These are phyloP conservation scores for Scatophagus argus DNA, from an alignment of 2,113 vertebrate species.

Conservation along the genomic window DNA sequence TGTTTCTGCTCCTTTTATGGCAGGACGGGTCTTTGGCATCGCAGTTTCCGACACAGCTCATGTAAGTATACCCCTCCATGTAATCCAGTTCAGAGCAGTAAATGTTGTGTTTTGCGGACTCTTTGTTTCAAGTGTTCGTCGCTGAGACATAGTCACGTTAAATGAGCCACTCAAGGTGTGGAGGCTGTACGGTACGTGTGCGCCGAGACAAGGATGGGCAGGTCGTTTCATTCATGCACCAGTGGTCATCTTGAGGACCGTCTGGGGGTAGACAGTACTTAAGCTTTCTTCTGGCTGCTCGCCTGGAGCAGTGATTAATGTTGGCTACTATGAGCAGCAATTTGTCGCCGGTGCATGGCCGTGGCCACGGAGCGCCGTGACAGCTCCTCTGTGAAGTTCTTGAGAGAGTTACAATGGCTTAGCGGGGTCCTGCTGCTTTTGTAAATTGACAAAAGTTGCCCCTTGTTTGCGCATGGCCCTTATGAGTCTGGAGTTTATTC, in stretches of 20 bases:
- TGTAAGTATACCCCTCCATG: conserved; percentile 86
- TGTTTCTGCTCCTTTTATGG: conserved; percentile 87
- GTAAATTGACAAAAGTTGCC: conserved; percentile 30
- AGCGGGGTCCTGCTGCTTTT: neutral
- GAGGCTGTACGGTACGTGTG: neutral
- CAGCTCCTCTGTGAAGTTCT: conserved; percentile 60
- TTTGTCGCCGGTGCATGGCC: conserved; percentile 19
- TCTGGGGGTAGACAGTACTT: neutral
- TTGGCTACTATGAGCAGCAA: conserved; percentile 16
- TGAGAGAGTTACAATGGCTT: conserved; percentile 42
- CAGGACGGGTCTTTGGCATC: conserved; percentile 83
- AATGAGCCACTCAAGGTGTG: conserved; percentile 32
- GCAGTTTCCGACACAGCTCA: conserved; percentile 91
- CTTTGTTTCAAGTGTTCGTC: conserved; percentile 12
- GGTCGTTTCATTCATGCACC: conserved; percentile 61
- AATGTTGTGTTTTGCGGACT: neutral
- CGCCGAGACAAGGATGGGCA: conserved; percentile 25
- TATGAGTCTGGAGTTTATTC: neutral
- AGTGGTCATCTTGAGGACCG: conserved; percentile 25
- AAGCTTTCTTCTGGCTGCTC: neutral
- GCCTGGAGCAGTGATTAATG: conserved; percentile 32
- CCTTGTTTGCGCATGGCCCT: neutral
- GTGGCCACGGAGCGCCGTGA: conserved; percentile 21
- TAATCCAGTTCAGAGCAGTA: conserved; percentile 46
- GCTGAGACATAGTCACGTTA: neutral